These are phyloP conservation scores for Prionace glauca DNA, from an alignment of 2,797 vertebrate species.

Conservation along the genomic window DNA sequence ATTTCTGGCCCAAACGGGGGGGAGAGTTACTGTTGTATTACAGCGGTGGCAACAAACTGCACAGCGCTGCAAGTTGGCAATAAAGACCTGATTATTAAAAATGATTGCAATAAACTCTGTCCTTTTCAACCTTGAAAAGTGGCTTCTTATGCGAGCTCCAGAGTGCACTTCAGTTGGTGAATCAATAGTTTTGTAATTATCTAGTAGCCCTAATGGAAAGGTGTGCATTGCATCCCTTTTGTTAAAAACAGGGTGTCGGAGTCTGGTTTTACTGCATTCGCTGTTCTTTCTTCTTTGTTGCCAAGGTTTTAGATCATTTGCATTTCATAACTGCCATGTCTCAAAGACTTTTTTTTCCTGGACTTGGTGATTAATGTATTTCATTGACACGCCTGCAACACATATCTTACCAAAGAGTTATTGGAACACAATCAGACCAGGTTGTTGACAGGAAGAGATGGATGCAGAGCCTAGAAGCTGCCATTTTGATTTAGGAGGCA, in stretches of 20 bases:
- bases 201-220: neutral
- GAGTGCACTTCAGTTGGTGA: neutral
- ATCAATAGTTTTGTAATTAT: neutral
- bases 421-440: neutral
- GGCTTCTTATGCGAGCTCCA: neutral
- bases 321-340: neutral
- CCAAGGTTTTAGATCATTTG: neutral
- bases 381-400: neutral
- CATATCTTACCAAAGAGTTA: neutral
- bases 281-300: neutral
- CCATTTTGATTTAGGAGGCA: slow-evolving; percentile 10
- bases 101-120: neutral
- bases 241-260: neutral
- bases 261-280: neutral
- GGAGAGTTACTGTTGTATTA: neutral
- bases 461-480: neutral
- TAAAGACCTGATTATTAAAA: neutral
- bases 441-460: neutral
- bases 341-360: neutral
- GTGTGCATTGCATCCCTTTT: neutral
- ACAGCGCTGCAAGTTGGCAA: neutral
- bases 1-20: neutral
- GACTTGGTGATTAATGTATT: neutral
- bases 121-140: neutral
- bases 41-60: neutral